Conservation (phyloP, 2,797 vertebrate species). For the Percopsis omiscomaycus region DNA sequence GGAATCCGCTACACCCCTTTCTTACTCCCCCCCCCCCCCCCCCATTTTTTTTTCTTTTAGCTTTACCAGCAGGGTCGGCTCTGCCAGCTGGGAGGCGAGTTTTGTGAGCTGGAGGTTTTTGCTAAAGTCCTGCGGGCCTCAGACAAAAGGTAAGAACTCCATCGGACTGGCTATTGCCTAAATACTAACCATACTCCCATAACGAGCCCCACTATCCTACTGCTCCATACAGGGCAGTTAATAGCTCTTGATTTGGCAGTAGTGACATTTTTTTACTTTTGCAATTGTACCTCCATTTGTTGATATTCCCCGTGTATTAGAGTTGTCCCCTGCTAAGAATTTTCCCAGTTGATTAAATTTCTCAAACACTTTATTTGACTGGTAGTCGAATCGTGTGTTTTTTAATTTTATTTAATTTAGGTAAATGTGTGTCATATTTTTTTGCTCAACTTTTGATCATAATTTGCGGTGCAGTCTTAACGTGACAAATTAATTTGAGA, state of each 20-base stretch:
- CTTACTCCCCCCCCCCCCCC: background rate
- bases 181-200: slow-evolving; percentile 1
- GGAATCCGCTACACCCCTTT: background rate
- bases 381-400: no score
- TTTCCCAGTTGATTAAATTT: no score
- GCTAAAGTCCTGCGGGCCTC: slow-evolving; percentile 97
- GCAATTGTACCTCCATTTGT: background rate
- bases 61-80: slow-evolving; percentile 98
- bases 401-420: no score
- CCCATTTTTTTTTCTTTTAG: slow-evolving; percentile 70
- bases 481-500: no score
- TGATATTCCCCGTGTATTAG: background rate
- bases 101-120: slow-evolving; percentile 99
- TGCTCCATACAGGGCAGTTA: background rate
- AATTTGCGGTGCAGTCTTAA: no score
- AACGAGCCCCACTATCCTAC: background rate
- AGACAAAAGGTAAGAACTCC: slow-evolving; percentile 89
- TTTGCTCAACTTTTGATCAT: no score
- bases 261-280: background rate
- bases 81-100: slow-evolving; percentile 98
- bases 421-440: no score
- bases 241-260: background rate
- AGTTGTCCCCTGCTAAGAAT: no score
- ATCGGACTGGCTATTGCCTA: background rate
- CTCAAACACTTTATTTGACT: no score